Conservation (phyloP, 2,797 vertebrate genomes). For the Gymnoscopelus braueri region DNA sequence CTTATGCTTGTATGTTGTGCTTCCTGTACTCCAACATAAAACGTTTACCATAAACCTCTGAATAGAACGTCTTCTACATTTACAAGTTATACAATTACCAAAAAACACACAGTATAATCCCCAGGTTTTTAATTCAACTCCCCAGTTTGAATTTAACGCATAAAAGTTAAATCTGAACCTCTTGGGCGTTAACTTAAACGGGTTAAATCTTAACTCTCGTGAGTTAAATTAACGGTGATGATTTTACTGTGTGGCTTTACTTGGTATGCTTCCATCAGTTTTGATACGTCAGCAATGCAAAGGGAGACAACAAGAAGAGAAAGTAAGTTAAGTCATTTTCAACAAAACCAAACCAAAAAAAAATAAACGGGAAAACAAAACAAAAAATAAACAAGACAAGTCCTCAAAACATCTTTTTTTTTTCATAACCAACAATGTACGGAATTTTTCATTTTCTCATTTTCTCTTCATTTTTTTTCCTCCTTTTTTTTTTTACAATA, state of each 20-base stretch:
- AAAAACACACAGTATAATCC: conserved; percentile 63
- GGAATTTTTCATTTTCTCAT: conserved; percentile 80
- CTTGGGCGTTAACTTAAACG: too few species aligned
- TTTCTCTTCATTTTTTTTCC: conserved; percentile 69
- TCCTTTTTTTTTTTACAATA: conserved; percentile 75
- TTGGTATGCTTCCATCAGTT: conserved; percentile 86
- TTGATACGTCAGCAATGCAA: conserved; percentile 84
- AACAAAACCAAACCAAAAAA: conserved; percentile 66
- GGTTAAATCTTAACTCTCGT: too few species aligned
- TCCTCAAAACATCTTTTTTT: conserved; percentile 86
- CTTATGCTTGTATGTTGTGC: conserved; percentile 81
- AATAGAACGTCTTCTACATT: conserved; percentile 85
- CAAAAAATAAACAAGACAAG: conserved; percentile 82
- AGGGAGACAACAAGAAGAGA: conserved; percentile 83
- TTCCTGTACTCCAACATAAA: conserved; percentile 84
- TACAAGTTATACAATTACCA: conserved; percentile 89
- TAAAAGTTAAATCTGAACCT: too few species aligned
- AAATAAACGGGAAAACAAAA: conserved; percentile 72
- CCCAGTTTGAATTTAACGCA: too few species aligned
- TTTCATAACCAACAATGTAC: conserved; percentile 90
- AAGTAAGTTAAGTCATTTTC: conserved; percentile 88
- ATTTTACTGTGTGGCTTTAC: conserved; percentile 73
- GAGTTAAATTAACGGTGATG: too few species aligned
- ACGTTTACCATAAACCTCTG: conserved; percentile 85
- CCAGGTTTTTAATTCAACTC: too few species aligned